Percentiles rank a stretch among this genome's conserved stretches.
Conservation (phyloP, 2,113 vertebrate genomes). For the Triplophysa dalaica region DNA sequence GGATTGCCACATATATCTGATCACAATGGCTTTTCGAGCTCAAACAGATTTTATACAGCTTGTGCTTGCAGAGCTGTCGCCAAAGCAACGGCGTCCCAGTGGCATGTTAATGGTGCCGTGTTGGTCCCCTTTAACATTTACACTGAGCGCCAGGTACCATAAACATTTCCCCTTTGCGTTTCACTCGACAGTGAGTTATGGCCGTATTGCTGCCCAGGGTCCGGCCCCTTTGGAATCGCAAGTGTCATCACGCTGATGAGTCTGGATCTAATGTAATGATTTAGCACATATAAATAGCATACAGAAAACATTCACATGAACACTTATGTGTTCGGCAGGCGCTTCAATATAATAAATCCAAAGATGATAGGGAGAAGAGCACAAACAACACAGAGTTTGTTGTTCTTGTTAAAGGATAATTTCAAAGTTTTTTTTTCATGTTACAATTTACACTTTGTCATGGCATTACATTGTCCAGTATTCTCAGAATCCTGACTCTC, state of each 20-base stretch:
- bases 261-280: neutral
- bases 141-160: constrained; percentile 55
- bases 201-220: constrained; percentile 36
- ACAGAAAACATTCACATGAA: neutral
- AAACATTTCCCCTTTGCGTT: constrained; percentile 44
- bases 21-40: constrained; percentile 72
- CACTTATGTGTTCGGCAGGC: too few relatives aligned
- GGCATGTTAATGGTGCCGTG: constrained; percentile 59
- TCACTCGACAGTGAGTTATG: constrained; percentile 47
- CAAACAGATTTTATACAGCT: constrained; percentile 79
- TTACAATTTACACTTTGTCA: too few relatives aligned
- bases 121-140: constrained; percentile 70
- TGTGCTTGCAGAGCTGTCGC: constrained; percentile 65
- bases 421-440: too few relatives aligned
- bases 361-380: too few relatives aligned
- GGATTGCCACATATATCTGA: constrained; percentile 65
- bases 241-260: neutral
- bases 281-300: neutral
- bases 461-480: too few relatives aligned
- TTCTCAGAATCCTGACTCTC: too few relatives aligned
- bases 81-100: constrained; percentile 63
- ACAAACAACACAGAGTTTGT: too few relatives aligned
- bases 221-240: constrained; percentile 13
- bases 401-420: too few relatives aligned
- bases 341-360: neutral